A percentile compares a stretch with the other conserved stretches of the same genome.
phyloP scores from a whole-genome alignment of 2,888 invertebrate genomes.

The Brachynemurus nebulosus region DNA sequence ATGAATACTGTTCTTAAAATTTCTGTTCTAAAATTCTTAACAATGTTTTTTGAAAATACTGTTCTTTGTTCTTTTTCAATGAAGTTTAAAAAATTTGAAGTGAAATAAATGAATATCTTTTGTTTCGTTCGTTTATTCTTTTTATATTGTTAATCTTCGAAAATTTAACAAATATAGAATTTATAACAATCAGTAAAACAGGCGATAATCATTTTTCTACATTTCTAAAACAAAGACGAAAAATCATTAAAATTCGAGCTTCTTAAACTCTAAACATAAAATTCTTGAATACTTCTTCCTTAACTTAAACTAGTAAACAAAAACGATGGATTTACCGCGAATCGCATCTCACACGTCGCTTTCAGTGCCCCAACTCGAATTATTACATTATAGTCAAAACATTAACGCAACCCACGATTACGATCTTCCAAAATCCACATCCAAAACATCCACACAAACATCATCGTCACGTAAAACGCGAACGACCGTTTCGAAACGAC shows the following conservation, averaged over 20 bases:
- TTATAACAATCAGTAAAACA: no score
- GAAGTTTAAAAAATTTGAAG: background rate
- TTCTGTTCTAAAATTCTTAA: background rate
- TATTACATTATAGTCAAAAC: constrained; percentile 9
- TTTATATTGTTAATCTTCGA: background rate
- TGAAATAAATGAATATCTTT: background rate
- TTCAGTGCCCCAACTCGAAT: constrained; percentile 23
- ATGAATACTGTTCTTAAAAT: background rate
- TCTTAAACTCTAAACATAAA: background rate
- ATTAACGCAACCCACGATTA: constrained; percentile 4
- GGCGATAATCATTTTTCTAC: no score
- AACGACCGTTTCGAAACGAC: constrained; percentile 3
- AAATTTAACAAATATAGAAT: no score
- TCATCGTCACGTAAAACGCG: constrained; percentile 6
- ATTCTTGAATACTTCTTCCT: background rate
- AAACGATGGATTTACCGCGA: constrained; percentile 29
- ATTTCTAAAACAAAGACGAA: no score
- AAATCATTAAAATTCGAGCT: no score
- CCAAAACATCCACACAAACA: background rate
- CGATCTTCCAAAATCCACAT: background rate
- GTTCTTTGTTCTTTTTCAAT: no score
- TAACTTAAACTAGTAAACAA: background rate
- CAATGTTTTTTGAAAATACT: no score
- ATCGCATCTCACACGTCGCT: constrained; percentile 30
- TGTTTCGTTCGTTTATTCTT: background rate